Conservation (phyloP, 2,797 vertebrate species). For the Coilia nasus region DNA sequence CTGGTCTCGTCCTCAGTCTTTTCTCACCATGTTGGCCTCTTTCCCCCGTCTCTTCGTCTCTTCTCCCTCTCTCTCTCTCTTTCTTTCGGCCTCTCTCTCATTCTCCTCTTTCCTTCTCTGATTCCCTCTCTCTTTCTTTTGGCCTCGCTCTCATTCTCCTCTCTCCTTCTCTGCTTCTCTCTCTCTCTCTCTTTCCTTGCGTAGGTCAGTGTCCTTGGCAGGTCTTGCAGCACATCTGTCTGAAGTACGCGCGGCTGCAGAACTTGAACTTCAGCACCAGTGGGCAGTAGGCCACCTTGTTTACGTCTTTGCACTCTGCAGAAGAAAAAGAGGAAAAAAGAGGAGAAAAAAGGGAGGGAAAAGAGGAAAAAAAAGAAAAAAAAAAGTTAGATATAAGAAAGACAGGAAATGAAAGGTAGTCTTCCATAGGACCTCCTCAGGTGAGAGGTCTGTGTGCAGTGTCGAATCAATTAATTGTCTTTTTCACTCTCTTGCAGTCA, state of each 20-base stretch:
- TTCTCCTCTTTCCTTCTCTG: not conserved
- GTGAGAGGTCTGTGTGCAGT: conserved; percentile 12
- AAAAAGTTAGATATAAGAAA: not conserved
- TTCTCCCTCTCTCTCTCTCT: no score
- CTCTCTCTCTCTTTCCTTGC: conserved; percentile 51
- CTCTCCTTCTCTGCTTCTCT: conserved; percentile 66
- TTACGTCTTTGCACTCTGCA: conserved; percentile 99
- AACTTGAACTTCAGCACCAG: conserved; percentile 99
- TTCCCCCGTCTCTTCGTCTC: not conserved
- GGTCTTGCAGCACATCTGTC: conserved; percentile 99
- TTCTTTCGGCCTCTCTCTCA: no score
- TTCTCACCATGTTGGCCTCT: conserved; percentile 37
- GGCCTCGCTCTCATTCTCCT: conserved; percentile 37
- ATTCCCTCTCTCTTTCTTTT: conserved; percentile 41
- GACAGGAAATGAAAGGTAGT: conserved; percentile 20
- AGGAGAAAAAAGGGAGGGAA: conserved; percentile 28
- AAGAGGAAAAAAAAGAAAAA: no score
- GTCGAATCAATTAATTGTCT: conserved; percentile 6
- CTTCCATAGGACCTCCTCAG: conserved; percentile 9
- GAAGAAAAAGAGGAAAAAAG: conserved; percentile 23
- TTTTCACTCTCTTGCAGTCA: conserved; percentile 4
- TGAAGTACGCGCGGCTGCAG: conserved; percentile 99
- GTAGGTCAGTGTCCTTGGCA: conserved; percentile 95
- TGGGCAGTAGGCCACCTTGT: conserved; percentile 99
- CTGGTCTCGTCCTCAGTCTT: conserved; percentile 38